Base-by-base conservation (phyloP, 2,797 vertebrate species). In the Lithobates pipiens region DNA sequence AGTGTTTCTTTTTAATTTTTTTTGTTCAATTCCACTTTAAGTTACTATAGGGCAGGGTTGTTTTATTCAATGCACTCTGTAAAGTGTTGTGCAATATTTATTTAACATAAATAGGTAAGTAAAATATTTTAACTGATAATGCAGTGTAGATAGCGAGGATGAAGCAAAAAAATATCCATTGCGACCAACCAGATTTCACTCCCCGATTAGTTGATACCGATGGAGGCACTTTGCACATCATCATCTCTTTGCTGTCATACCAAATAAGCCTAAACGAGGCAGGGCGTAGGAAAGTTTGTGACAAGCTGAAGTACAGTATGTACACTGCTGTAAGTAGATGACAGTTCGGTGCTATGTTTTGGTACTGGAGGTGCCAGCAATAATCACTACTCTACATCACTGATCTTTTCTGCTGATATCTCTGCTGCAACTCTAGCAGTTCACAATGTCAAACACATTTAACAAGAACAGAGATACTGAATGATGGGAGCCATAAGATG, bases 271-370 rank as follows among this genome's bases (percentile, higher is more conserved):
- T n/a, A 18, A 61, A 61, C 7, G 54, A 61, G 54, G 54, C 5
- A 23, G 0, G 21, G 21, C 3, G 1, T 61, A 23, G 8, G 54
- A 23, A 61, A 46, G 27, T 63, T 68, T 50, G 10, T 54, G 18
- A 70, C 77, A 70, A 69, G 21, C 63, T 34, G 21, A 70, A 34
- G 50, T n/a, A 23, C 54, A 61, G 1, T n/a, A 61, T 50, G 1
- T 44, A n/a, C 13, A 50, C 16, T 36, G 77, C 54, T 80, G 32
- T 32, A 80, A 54, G 44, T n/a, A 16, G 54, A 69, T 7, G 65
- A 65, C 65, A 80, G 50, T 70, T 70, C 27, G 11, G 69, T n/a
- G 25, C 36, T 32, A 36, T 71, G 44, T 71, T 80, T 71, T 32
- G 44, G 42, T n/a, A 71, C 70, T 57, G 50, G 0, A 69, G 11